phyloP scores from a whole-genome alignment of 2,113 vertebrate genomes.

The Nycticryphes semicollaris region DNA sequence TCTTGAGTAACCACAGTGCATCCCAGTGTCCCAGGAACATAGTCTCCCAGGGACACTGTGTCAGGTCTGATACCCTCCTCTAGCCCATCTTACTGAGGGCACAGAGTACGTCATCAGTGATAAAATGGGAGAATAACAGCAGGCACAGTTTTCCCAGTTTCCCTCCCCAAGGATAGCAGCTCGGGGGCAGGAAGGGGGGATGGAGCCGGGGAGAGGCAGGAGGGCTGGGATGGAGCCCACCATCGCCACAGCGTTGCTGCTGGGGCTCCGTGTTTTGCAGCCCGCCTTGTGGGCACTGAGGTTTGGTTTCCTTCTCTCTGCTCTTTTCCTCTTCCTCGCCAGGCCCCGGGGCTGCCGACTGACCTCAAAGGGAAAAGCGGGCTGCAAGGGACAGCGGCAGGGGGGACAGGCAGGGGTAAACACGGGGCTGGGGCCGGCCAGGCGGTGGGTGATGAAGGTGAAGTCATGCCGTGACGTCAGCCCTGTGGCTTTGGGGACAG shows the following conservation, averaged over 20 bases:
- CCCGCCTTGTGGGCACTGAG: constrained; percentile 62
- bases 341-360: constrained; percentile 48
- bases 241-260: fast-evolving
- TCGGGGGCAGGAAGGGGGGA: neutral
- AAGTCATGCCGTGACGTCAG: constrained; percentile 76
- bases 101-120: neutral
- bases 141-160: neutral
- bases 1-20: fast-evolving
- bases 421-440: constrained; percentile 42
- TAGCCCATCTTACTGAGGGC: neutral
- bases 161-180: neutral
- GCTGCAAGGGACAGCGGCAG: constrained; percentile 40
- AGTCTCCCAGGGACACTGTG: neutral
- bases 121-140: neutral
- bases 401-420: constrained; percentile 67
- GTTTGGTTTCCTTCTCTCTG: constrained; percentile 68
- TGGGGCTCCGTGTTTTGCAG: constrained; percentile 57
- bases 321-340: constrained; percentile 66
- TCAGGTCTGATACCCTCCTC: neutral
- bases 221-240: neutral
- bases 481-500: constrained; percentile 78
- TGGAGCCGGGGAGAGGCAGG: neutral
- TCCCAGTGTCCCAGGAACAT: neutral
- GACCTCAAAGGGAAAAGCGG: constrained; percentile 64
- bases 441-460: constrained; percentile 68